Evolutionary conservation across 2,888 invertebrate species (phyloP).

Genomic region (Eristalis pertinax): DNA sequence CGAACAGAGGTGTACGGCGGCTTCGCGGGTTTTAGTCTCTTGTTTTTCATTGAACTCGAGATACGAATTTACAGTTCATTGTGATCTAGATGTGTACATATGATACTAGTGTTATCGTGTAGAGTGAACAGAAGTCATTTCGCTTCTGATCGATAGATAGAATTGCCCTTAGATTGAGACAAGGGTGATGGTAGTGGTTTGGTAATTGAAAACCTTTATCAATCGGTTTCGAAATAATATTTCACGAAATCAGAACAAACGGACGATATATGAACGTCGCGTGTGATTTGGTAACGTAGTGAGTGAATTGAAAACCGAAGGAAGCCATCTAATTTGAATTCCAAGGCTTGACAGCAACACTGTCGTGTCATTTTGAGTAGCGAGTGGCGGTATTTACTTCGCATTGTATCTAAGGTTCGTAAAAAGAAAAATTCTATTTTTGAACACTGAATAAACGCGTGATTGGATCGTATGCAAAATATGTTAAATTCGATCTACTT

Average conservation of each 20-base stretch:
- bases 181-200: not conserved
- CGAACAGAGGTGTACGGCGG: conserved; percentile 36
- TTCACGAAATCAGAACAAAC: not conserved
- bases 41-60: not conserved
- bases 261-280: not conserved
- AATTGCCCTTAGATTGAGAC: not conserved
- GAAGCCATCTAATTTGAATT: conserved; percentile 11
- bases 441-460: not conserved
- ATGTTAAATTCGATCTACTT: conserved; percentile 23
- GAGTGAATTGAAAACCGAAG: conserved; percentile 3
- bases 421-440: conserved; percentile 6
- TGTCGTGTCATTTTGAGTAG: not conserved
- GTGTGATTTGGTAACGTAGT: conserved; percentile 7
- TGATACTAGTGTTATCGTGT: not conserved
- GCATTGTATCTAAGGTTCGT: conserved; percentile 15
- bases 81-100: conserved; percentile 8
- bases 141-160: not conserved
- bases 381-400: not conserved
- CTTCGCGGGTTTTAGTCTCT: not conserved
- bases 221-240: conserved; percentile 13
- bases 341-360: not conserved
- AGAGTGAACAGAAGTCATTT: not conserved
- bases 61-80: conserved; percentile 3
- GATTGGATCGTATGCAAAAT: not conserved
- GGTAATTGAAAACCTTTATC: not conserved